These are phyloP conservation scores for Formica exsecta DNA, from an alignment of 1,140 invertebrate genomes.

Conservation along the genomic window DNA sequence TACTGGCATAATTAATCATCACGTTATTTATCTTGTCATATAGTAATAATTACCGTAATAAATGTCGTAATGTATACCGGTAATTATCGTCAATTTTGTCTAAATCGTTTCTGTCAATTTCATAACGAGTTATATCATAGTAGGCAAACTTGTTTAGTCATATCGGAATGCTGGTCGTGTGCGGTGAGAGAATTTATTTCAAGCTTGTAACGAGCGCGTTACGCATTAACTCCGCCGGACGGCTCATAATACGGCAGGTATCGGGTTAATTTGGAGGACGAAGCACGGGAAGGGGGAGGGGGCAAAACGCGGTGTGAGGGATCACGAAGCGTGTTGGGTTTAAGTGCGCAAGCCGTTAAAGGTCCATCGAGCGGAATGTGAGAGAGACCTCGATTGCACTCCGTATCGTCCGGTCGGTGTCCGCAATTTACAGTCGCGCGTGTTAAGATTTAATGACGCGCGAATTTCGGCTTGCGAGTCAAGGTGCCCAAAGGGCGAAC, in stretches of 20 bases:
- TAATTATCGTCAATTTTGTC: neutral
- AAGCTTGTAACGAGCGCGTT: neutral
- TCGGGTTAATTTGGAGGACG: constrained; percentile 38
- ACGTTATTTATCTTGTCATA: neutral
- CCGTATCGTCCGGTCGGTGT: neutral
- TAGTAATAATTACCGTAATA: neutral
- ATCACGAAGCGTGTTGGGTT: constrained; percentile 54
- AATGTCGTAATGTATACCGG: neutral
- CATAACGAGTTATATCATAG: neutral
- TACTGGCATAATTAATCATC: neutral
- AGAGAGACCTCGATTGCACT: constrained; percentile 13
- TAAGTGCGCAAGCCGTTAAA: constrained; percentile 63
- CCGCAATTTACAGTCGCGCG: constrained; percentile 50
- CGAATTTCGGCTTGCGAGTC: constrained; percentile 37
- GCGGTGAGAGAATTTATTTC: neutral
- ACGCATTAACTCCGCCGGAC: constrained; percentile 16
- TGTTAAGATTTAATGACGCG: constrained; percentile 56
- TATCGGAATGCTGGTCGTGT: neutral
- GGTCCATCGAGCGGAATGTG: constrained; percentile 61
- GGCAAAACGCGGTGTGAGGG: neutral
- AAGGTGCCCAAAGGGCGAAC: constrained; percentile 28
- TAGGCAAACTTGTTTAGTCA: neutral
- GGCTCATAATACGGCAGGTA: constrained; percentile 38
- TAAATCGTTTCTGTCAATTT: neutral
- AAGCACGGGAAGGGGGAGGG: neutral